Conservation (phyloP, 2,888 invertebrate species). For the Rhagonycha fulva region DNA sequence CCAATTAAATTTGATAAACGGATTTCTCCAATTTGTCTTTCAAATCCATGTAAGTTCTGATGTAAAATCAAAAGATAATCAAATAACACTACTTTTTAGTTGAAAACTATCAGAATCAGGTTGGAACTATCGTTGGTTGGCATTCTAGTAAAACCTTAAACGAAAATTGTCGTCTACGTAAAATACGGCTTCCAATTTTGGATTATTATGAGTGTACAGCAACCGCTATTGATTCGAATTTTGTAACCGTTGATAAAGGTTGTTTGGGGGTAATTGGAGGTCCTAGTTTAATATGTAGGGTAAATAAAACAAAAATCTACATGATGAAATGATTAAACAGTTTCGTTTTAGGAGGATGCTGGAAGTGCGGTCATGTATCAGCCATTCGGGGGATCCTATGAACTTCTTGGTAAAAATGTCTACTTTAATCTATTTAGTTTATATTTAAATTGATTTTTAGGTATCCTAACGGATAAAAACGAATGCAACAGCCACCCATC, state of each 20-base stretch:
- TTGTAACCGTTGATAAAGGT: conserved; percentile 58
- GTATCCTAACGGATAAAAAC: conserved; percentile 59
- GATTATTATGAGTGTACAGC: conserved; percentile 55
- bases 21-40: conserved; percentile 64
- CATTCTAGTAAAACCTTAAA: conserved; percentile 39
- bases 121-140: conserved; percentile 59
- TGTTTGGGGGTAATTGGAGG: conserved; percentile 61
- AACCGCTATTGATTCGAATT: conserved; percentile 45
- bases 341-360: conserved; percentile 57
- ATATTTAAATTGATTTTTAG: conserved; percentile 43
- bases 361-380: conserved; percentile 62
- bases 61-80: not conserved
- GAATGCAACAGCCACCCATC: conserved; percentile 54
- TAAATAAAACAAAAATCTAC: conserved; percentile 41
- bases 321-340: not conserved
- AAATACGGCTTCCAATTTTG: conserved; percentile 60
- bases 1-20: conserved; percentile 58
- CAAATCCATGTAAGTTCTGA: conserved; percentile 54
- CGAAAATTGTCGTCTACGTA: conserved; percentile 58
- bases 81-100: conserved; percentile 33
- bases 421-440: not conserved
- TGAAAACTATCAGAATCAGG: conserved; percentile 57
- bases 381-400: conserved; percentile 56
- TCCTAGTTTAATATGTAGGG: conserved; percentile 57
- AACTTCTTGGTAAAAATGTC: conserved; percentile 56